A percentile compares a stretch with the other conserved stretches of the same genome.
phyloP scores from a whole-genome alignment of 2,797 vertebrate genomes.

The Phalanger gymnotis region DNA sequence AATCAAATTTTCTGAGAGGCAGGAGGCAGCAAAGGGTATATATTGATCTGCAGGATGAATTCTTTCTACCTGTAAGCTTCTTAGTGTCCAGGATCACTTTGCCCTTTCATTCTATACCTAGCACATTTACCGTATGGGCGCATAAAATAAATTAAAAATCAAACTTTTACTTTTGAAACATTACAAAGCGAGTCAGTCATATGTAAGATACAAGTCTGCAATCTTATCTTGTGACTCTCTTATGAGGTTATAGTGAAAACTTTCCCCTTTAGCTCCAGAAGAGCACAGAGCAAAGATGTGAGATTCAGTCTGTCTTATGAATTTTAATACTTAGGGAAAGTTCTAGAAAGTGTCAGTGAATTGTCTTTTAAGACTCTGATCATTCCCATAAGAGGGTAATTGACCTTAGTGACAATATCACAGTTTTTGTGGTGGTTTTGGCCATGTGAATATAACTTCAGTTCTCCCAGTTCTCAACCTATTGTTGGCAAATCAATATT shows the following conservation, averaged over 20 bases:
- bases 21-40: too few relatives aligned
- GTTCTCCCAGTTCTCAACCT: not conserved
- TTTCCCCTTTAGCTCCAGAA: not conserved
- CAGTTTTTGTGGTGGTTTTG: not conserved
- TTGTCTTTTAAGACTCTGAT: not conserved
- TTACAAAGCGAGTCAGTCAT: not conserved
- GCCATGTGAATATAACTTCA: not conserved
- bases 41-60: not conserved
- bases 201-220: not conserved
- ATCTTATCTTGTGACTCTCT: not conserved
- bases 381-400: not conserved
- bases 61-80: not conserved
- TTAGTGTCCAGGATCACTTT: not conserved
- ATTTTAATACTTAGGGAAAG: not conserved
- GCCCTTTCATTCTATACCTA: not conserved
- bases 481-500: not conserved
- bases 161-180: not conserved
- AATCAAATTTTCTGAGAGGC: not conserved
- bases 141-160: too few relatives aligned
- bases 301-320: not conserved
- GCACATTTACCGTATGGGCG: too few relatives aligned
- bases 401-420: not conserved
- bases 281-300: not conserved
- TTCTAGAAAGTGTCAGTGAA: not conserved
- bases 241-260: not conserved